Evolutionary conservation across 2,888 invertebrate species (phyloP), one percentile per base, ranked within the genome.

Genomic region (Eumacrocentrus americanus): DNA sequence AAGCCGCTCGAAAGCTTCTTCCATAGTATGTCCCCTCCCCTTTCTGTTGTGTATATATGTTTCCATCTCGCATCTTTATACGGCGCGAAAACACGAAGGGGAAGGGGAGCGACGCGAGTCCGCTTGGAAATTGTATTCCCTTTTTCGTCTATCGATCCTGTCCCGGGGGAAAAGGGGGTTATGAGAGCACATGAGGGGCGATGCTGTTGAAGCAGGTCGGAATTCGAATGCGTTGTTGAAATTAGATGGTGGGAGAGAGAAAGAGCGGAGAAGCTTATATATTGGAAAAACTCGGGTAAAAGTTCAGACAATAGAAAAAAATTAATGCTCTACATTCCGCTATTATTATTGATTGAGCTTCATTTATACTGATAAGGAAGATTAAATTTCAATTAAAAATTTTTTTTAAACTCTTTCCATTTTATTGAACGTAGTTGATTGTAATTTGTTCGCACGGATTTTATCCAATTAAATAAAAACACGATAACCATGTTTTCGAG

Each of bases 141-240:
- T 38, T 42, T 25, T 40, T 47, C 40, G 40, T 12, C 51, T 57
- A 59, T 61, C 61, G 56, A 59, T 61, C 56, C 37, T 46, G 12
- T 16, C 9, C 35, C 14, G 54, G n/a, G 47, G n/a, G 54, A 14
- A 48, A 35, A 44, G 22, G 23, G 16, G n/a, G n/a, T n/a, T n/a
- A n/a, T n/a, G n/a, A n/a, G n/a, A n/a, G n/a, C n/a, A 50, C 58
- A 16, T 16, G 52, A 47, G 25, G 38, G 18, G 18, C 9, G 16
- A 16, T 46, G 44, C 51, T 38, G 60, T 60, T 59, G 54, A 44
- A 63, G 59, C 61, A 65, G 57, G 52, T 65, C 61, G 59, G 58
- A 63, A 61, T 65, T 61, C 63, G 29, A 61, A 51, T 60, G 50
- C 54, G 29, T 47, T 25, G 34, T 25, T 47, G 25, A 48, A 62